A percentile compares a stretch with the other conserved stretches of the same genome.
These are phyloP conservation scores for Alligator sinensis DNA, from an alignment of 2,113 vertebrate genomes.

Conservation along the genomic window DNA sequence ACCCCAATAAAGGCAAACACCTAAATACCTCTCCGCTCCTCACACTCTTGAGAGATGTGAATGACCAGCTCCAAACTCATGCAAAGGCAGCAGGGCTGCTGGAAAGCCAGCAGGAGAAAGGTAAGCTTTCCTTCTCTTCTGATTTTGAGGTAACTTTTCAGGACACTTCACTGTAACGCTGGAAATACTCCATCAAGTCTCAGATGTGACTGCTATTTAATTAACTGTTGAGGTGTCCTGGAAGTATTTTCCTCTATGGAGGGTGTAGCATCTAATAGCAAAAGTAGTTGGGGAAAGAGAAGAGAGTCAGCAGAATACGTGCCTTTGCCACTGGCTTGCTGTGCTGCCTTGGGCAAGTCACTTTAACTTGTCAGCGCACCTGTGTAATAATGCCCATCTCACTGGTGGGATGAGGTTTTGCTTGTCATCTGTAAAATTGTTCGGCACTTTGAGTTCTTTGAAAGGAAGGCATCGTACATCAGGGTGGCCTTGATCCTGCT, in stretches of 20 bases:
- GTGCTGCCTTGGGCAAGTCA: not conserved
- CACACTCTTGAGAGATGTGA: slow-evolving; percentile 76
- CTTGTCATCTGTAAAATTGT: not conserved
- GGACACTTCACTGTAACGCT: rapidly evolving
- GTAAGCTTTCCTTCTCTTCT: not conserved
- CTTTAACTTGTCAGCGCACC: too few species aligned
- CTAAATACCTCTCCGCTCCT: slow-evolving; percentile 77
- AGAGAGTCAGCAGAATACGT: not conserved
- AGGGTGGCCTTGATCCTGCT: not conserved
- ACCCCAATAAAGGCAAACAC: not conserved
- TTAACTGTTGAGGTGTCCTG: not conserved
- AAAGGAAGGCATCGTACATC: rapidly evolving
- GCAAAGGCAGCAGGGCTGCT: slow-evolving; percentile 59
- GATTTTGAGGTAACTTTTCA: rapidly evolving
- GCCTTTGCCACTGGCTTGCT: not conserved
- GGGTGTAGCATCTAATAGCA: not conserved
- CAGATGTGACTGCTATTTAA: too few species aligned
- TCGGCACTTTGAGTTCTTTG: rapidly evolving
- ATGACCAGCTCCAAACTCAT: slow-evolving; percentile 64
- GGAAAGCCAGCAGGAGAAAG: not conserved
- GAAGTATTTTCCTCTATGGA: not conserved
- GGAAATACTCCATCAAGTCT: not conserved
- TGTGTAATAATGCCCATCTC: not conserved
- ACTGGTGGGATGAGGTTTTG: rapidly evolving
- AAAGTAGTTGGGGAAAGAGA: not conserved